A percentile compares a stretch with the other conserved stretches of the same genome.
Conservation (phyloP, 2,113 vertebrate genomes). For the Trinectes maculatus region DNA sequence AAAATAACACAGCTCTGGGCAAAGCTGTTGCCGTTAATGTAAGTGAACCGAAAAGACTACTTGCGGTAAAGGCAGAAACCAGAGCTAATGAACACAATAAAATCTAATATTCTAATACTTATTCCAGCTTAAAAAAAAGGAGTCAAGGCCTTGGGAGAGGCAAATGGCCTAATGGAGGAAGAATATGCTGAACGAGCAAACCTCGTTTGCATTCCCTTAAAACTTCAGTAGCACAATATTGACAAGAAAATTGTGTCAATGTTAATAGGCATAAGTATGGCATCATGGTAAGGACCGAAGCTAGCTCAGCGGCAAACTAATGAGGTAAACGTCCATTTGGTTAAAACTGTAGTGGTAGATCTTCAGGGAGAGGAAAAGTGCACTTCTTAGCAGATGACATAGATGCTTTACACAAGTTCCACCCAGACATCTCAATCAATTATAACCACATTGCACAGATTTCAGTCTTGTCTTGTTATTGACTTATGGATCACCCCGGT, state of each 20-base stretch:
- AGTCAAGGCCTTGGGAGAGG: constrained; percentile 32
- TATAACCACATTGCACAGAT: constrained; percentile 87
- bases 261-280: constrained; percentile 74
- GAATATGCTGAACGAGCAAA: constrained; percentile 72
- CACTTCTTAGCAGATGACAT: constrained; percentile 87
- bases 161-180: constrained; percentile 65
- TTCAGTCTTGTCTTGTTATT: constrained; percentile 86
- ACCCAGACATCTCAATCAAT: constrained; percentile 88
- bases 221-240: constrained; percentile 65
- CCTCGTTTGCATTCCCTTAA: constrained; percentile 66
- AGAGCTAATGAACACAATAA: constrained; percentile 56
- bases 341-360: constrained; percentile 79
- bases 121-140: constrained; percentile 30
- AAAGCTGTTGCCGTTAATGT: constrained; percentile 21
- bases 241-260: constrained; percentile 70
- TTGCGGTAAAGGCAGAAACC: constrained; percentile 47
- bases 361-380: constrained; percentile 85
- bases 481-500: constrained; percentile 83
- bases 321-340: constrained; percentile 82
- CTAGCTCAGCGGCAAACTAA: constrained; percentile 77
- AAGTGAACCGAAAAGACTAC: constrained; percentile 28
- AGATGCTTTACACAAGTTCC: constrained; percentile 84
- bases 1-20: constrained; percentile 35
- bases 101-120: constrained; percentile 63
- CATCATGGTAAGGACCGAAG: constrained; percentile 66